Evolutionary conservation across 2,113 vertebrate species (phyloP).

Genomic region (Xerus inauris): DNA sequence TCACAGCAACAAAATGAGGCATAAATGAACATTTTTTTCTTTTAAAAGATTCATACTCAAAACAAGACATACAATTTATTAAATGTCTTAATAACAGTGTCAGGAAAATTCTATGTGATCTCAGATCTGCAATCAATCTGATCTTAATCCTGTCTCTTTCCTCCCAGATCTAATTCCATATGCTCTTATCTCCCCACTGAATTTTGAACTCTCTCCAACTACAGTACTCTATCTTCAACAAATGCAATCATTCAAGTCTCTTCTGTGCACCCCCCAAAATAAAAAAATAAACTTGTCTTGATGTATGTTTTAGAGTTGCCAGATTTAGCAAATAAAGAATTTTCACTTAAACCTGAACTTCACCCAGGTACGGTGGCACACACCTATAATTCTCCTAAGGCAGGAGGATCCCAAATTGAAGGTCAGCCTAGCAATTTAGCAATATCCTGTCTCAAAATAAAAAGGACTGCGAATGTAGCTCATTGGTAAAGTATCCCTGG

Average conservation of each 20-base stretch:
- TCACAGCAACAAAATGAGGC: neutral
- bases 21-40: neutral
- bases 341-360: neutral
- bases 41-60: conserved; percentile 15
- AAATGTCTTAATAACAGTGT: neutral
- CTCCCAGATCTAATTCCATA: neutral
- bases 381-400: neutral
- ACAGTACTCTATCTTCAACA: neutral
- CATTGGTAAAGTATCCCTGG: neutral
- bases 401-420: neutral
- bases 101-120: neutral
- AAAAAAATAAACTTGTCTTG: neutral
- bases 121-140: neutral
- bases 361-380: too few relatives aligned
- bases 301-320: neutral
- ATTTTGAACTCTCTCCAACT: conserved; percentile 12
- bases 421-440: neutral
- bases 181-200: neutral
- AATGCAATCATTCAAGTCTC: neutral
- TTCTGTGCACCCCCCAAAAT: neutral
- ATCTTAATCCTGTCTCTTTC: neutral
- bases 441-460: neutral
- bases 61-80: neutral
- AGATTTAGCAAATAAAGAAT: conserved; percentile 31
- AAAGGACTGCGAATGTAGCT: neutral